Evolutionary conservation across 2,797 vertebrate species (phyloP), one percentile per base, ranked within the genome.

Genomic region (Acipenser oxyrinchus): DNA sequence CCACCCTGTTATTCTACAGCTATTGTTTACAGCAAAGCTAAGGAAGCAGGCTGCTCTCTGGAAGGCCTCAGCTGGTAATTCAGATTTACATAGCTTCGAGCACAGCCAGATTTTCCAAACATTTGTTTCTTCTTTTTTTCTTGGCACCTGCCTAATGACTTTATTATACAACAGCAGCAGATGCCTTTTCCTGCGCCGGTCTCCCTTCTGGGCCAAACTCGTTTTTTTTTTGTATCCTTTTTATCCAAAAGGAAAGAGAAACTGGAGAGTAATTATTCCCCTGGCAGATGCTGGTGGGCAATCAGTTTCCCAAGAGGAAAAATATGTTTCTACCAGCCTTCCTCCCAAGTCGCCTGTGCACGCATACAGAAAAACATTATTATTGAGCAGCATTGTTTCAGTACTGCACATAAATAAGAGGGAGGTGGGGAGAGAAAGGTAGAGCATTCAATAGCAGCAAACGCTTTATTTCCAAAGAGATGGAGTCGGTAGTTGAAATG

Each of bases 201-300:
- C 69, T 63, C 63, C 60, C 10, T 1, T 1, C 51, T 11, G 18
- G 62, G 8, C 51, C 60, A 6, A 9, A 51, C 15, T 50, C 68
- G 15, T 67, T 18, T 18, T 18, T 18, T 37, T 37, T 37, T 37
- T 37, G 23, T 68, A 58, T 6, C 55, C 55, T 58, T 58, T 58
- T 58, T n/a, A 58, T 58, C 55, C 12, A 11, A 8, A 4, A 10
- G 12, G 9, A 59, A 59, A 64, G 61, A 70, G 65, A 60, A 67
- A 67, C 65, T 63, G 62, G 51, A 61, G 60, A 48, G 48, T 67
- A 70, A 70, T 67, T 70, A 48, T 70, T 70, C 49, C 60, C 61
- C 48, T 67, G 61, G 69, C 51, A 62, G 66, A 37, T 4, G 4
- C 4, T 37, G 23, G 59, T 13, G 51, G 61, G 48, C 69, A 65